Evolutionary conservation across 2,113 vertebrate genomes (phyloP).

Genomic region (Chamaetylas fuelleborni): DNA sequence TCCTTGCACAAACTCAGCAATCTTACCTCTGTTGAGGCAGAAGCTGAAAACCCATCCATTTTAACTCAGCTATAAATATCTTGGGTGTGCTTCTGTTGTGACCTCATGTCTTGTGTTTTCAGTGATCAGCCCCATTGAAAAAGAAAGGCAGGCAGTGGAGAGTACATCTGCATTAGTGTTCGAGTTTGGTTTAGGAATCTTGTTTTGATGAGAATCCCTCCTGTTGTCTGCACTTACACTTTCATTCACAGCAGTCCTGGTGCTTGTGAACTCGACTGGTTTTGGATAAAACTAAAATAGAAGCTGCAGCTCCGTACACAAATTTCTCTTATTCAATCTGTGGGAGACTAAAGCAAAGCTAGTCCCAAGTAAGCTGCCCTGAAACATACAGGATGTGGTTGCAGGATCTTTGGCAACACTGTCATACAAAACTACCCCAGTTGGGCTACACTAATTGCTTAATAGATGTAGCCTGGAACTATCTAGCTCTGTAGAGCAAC

Average conservation of each 20-base stretch:
- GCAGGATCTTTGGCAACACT: neutral
- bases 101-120: neutral
- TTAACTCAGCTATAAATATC: neutral
- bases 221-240: neutral
- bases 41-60: neutral
- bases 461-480: accelerated
- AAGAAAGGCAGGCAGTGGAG: neutral
- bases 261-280: neutral
- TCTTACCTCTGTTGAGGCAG: neutral
- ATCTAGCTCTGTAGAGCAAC: neutral
- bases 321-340: neutral
- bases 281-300: neutral
- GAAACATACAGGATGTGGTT: neutral
- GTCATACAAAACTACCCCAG: neutral
- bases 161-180: neutral
- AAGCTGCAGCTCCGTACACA: neutral
- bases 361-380: neutral
- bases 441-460: accelerated
- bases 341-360: neutral
- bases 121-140: neutral
- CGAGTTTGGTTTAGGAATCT: neutral
- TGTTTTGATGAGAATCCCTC: neutral
- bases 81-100: neutral
- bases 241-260: neutral
- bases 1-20: neutral